phyloP scores from a whole-genome alignment of 1,140 invertebrate genomes.

The Rhagoletis zephyria region DNA sequence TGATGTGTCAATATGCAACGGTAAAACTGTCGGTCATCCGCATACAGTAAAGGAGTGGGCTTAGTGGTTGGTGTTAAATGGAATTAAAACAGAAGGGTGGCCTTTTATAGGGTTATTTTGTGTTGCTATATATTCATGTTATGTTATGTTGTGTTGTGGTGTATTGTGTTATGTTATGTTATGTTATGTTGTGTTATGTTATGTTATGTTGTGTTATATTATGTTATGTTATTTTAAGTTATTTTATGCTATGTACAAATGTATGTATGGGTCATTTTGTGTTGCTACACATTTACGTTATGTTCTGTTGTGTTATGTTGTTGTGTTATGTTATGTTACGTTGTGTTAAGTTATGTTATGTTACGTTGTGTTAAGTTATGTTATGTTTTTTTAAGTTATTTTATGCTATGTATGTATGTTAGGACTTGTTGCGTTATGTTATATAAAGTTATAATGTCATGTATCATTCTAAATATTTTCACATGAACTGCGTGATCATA shows the following conservation, averaged over 20 bases:
- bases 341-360: too few relatives aligned
- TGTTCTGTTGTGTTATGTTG: too few relatives aligned
- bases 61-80: background rate
- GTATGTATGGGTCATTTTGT: too few relatives aligned
- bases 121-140: background rate
- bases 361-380: too few relatives aligned
- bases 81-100: background rate
- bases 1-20: background rate
- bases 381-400: too few relatives aligned
- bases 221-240: background rate
- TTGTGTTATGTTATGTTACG: too few relatives aligned
- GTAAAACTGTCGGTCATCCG: background rate
- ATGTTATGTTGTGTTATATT: background rate
- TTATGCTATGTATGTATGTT: too few relatives aligned
- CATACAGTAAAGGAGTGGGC: background rate
- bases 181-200: background rate
- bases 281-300: too few relatives aligned
- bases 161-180: background rate
- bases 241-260: background rate
- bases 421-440: too few relatives aligned
- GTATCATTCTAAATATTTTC: too few relatives aligned
- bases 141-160: background rate
- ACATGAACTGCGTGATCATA: too few relatives aligned
- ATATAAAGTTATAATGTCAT: too few relatives aligned
- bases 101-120: background rate